These are phyloP conservation scores for Clarias platycephalus DNA, from an alignment of 2,797 vertebrate genomes.

Conservation along the genomic window DNA sequence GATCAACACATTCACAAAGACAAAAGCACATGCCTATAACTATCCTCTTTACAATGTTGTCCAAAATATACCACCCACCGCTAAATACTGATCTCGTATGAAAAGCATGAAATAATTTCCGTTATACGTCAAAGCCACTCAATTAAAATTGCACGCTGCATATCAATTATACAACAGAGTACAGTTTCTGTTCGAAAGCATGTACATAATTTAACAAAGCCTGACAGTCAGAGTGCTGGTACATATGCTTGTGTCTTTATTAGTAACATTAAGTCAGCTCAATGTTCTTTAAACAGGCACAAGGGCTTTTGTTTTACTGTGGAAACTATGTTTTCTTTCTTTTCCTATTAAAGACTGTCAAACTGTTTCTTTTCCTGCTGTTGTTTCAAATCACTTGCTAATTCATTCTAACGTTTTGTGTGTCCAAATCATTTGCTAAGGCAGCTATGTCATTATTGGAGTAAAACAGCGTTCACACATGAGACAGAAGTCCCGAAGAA, in stretches of 20 bases:
- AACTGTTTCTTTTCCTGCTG: constrained; percentile 7
- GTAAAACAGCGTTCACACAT: background rate
- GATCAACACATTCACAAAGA: constrained; percentile 16
- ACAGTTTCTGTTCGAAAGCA: constrained; percentile 17
- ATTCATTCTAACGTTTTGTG: constrained; percentile 1
- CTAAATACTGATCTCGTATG: constrained; percentile 1
- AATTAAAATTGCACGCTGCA: constrained; percentile 1
- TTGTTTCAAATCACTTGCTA: constrained; percentile 6
- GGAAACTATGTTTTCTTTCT: constrained; percentile 21
- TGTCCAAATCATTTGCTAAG: constrained; percentile 30
- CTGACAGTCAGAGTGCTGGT: constrained; percentile 14
- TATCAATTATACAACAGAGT: constrained; percentile 31
- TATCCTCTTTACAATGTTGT: background rate
- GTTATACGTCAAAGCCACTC: constrained; percentile 10
- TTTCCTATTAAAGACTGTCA: constrained; percentile 27
- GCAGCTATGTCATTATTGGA: background rate
- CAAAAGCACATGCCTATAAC: background rate
- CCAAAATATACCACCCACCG: background rate
- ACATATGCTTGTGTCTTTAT: constrained; percentile 27
- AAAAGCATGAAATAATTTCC: constrained; percentile 3
- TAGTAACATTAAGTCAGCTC: constrained; percentile 21
- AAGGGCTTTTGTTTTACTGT: constrained; percentile 31
- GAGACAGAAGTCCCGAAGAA: background rate
- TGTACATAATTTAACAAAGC: constrained; percentile 43
- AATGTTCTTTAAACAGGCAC: constrained; percentile 17